phyloP scores from a whole-genome alignment of 2,888 invertebrate species.

The Steromphala cineraria region DNA sequence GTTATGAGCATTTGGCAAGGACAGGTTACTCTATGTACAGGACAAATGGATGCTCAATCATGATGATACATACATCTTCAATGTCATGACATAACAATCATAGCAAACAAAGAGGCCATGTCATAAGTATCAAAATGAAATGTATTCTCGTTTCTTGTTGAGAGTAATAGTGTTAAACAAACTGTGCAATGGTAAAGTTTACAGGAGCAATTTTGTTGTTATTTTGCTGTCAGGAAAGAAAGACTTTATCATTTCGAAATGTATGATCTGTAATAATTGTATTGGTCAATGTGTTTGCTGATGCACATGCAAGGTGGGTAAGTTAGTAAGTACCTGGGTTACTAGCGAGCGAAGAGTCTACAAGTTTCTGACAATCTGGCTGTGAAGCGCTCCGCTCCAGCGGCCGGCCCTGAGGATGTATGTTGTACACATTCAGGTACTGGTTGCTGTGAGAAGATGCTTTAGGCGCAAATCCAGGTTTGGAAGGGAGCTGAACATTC shows the following conservation, averaged over 20 bases:
- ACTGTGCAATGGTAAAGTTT: too few relatives aligned
- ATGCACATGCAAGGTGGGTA: constrained; percentile 8
- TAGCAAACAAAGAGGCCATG: neutral
- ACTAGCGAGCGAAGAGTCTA: constrained; percentile 32
- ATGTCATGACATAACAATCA: too few relatives aligned
- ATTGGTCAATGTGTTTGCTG: neutral
- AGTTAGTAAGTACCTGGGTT: constrained; percentile 33
- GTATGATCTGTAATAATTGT: neutral
- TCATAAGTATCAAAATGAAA: neutral
- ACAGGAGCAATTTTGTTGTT: too few relatives aligned
- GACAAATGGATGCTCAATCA: too few relatives aligned
- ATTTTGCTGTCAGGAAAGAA: neutral
- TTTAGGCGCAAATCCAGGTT: neutral
- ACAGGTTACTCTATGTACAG: too few relatives aligned
- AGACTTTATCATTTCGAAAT: neutral
- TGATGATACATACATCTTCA: too few relatives aligned
- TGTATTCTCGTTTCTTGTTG: too few relatives aligned
- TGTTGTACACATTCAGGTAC: constrained; percentile 17
- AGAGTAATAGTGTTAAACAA: too few relatives aligned
- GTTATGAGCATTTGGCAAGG: too few relatives aligned
- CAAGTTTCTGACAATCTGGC: constrained; percentile 45
- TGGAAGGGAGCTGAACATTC: neutral
- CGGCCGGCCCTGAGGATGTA: constrained; percentile 16
- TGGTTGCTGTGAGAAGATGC: constrained; percentile 2
- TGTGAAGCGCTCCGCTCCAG: constrained; percentile 43